Evolutionary conservation across 2,113 vertebrate species (phyloP).

Genomic region (Podocnemis expansa): DNA sequence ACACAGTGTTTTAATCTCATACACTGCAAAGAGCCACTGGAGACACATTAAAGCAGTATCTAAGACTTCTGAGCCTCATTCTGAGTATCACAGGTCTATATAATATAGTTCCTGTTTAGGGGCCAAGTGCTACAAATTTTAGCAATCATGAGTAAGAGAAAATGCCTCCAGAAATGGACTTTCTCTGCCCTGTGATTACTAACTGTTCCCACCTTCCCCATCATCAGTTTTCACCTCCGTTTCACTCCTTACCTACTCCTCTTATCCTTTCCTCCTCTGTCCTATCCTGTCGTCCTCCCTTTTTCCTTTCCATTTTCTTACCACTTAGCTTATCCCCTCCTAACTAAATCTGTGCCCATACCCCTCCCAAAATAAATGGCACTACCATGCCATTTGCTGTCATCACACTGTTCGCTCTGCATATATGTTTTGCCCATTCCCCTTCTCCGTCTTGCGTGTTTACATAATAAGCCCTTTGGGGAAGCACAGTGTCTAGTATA

Average conservation of each 20-base stretch:
- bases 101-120: neutral
- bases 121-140: conserved; percentile 5
- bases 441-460: neutral
- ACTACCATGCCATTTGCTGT: neutral
- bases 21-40: too few relatives aligned
- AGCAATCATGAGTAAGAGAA: neutral
- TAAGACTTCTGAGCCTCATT: neutral
- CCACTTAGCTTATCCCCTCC: neutral
- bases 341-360: neutral
- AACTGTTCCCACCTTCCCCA: neutral
- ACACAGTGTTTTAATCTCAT: too few relatives aligned
- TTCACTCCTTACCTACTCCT: neutral
- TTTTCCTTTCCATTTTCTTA: neutral
- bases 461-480: neutral
- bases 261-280: neutral
- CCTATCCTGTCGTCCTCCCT: neutral
- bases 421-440: neutral
- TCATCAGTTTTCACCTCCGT: neutral
- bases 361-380: neutral
- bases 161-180: neutral
- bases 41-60: too few relatives aligned
- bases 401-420: too few relatives aligned
- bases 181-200: neutral
- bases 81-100: neutral
- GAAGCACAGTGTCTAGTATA: neutral